Conservation (phyloP, 2,888 invertebrate species). For the Ormyrus pomaceus region DNA sequence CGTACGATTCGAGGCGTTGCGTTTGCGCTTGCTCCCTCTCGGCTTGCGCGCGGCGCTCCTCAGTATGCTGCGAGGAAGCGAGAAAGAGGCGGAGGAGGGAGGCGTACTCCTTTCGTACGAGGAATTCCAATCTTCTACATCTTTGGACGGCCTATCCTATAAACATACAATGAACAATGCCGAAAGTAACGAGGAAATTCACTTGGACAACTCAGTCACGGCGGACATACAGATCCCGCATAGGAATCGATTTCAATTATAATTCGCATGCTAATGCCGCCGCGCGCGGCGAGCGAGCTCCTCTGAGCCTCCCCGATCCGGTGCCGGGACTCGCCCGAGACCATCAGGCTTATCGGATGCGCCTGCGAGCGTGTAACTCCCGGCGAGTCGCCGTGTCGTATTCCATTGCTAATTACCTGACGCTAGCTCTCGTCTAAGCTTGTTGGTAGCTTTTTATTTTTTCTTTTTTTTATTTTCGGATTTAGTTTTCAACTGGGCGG, state of each 20-base stretch:
- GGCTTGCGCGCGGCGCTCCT: no score
- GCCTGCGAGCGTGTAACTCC: not conserved
- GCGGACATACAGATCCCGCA: conserved; percentile 37
- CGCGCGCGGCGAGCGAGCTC: not conserved
- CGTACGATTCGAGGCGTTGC: not conserved
- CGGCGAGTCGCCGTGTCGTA: no score
- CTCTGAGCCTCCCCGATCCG: not conserved
- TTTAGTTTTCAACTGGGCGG: no score
- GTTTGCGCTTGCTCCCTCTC: no score
- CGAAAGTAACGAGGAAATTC: conserved; percentile 63
- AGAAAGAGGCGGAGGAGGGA: conserved; percentile 16
- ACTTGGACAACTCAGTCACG: conserved; percentile 65
- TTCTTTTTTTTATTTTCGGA: no score
- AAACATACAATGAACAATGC: conserved; percentile 69
- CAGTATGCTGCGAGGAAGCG: conserved; percentile 9
- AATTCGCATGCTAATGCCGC: conserved; percentile 53
- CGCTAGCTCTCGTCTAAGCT: no score
- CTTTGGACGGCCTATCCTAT: conserved; percentile 58
- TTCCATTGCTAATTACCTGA: no score
- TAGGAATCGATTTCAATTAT: conserved; percentile 54
- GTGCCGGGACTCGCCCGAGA: not conserved
- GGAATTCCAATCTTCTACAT: conserved; percentile 51
- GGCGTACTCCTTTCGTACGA: conserved; percentile 31
- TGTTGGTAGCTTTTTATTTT: no score
- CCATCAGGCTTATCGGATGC: not conserved